Conservation (phyloP, 2,113 vertebrate species). For the Microcebus murinus region DNA sequence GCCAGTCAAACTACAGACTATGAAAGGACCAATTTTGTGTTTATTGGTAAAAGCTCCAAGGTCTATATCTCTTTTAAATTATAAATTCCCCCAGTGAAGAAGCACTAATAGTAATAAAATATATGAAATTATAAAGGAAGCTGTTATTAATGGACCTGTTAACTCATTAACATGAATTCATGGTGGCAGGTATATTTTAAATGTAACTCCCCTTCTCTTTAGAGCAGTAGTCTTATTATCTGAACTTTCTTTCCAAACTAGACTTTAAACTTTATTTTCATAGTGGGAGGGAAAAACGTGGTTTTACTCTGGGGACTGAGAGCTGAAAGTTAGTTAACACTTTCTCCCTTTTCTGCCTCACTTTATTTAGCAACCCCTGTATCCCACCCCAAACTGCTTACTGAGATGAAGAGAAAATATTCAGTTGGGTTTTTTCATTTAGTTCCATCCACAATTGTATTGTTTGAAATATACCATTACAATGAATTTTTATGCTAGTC, state of each 20-base stretch:
- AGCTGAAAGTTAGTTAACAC: background rate
- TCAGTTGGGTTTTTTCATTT: background rate
- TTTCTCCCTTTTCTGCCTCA: background rate
- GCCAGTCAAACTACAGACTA: background rate
- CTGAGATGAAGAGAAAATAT: slow-evolving; percentile 32
- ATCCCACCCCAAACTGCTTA: background rate
- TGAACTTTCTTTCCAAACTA: background rate
- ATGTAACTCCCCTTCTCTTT: background rate
- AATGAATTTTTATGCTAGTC: background rate
- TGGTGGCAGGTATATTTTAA: background rate
- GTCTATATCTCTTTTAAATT: background rate
- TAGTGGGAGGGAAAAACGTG: background rate
- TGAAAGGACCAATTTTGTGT: background rate
- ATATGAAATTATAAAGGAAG: background rate
- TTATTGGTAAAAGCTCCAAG: background rate
- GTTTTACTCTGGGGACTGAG: background rate
- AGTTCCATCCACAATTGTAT: background rate
- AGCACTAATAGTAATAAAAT: background rate
- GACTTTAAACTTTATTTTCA: background rate
- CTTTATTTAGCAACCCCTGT: slow-evolving; percentile 22
- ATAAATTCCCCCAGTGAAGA: background rate
- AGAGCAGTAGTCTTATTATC: background rate
- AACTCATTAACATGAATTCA: background rate
- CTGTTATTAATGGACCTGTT: background rate
- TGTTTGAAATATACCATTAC: slow-evolving; percentile 34